These are phyloP conservation scores for Nowickia ferox DNA, from an alignment of 2,888 invertebrate species.

Conservation along the genomic window DNA sequence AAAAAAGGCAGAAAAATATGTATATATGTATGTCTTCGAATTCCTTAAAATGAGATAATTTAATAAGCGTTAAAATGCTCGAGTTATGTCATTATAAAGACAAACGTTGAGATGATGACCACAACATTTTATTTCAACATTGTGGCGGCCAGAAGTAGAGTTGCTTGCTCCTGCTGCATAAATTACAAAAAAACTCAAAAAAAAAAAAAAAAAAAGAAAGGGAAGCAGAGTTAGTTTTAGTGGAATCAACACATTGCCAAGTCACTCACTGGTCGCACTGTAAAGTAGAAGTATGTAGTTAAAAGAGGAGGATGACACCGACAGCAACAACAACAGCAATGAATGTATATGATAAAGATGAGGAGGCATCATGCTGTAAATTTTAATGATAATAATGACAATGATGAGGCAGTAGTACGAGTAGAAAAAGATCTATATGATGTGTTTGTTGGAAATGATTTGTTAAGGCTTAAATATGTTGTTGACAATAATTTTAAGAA, in stretches of 20 bases:
- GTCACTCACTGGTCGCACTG: background rate
- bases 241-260: slow-evolving; percentile 34
- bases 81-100: slow-evolving; percentile 82
- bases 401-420: slow-evolving; percentile 60
- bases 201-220: background rate
- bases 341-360: slow-evolving; percentile 33
- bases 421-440: slow-evolving; percentile 34
- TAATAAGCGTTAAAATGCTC: slow-evolving; percentile 83
- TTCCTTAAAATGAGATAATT: slow-evolving; percentile 82
- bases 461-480: slow-evolving; percentile 71
- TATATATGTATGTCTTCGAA: slow-evolving; percentile 48
- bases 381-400: slow-evolving; percentile 72
- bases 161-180: slow-evolving; percentile 45
- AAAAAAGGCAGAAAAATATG: slow-evolving; percentile 28
- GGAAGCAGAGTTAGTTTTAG: slow-evolving; percentile 1
- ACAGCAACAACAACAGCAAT: slow-evolving; percentile 4
- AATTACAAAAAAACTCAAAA: slow-evolving; percentile 39
- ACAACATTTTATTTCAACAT: slow-evolving; percentile 64
- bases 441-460: slow-evolving; percentile 62
- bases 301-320: slow-evolving; percentile 5
- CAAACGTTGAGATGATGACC: slow-evolving; percentile 51
- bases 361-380: slow-evolving; percentile 70
- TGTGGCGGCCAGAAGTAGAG: background rate
- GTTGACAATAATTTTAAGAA: slow-evolving; percentile 72
- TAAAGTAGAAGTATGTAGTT: slow-evolving; percentile 16